Evolutionary conservation across 2,113 vertebrate genomes (phyloP), one percentile per base, ranked within the genome.

Genomic region (Aegypius monachus): DNA sequence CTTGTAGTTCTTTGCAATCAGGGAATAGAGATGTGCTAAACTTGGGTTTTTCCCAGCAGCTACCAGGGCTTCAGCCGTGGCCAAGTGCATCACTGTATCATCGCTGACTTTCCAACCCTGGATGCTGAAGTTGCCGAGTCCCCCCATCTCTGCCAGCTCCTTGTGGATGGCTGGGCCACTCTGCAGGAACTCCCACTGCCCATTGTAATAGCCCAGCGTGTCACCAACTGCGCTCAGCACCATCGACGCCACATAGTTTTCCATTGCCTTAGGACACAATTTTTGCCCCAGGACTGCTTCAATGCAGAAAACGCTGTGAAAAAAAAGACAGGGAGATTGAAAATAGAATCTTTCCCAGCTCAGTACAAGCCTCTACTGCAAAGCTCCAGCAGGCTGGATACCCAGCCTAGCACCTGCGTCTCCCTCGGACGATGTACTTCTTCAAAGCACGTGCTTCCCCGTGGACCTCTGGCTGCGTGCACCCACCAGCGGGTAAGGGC

Each of bases 51-150:
- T 88, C 17, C 97, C 97, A 0, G 97, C 98, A 90, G 98, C 95
- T 65, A 98, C 63, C 71, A 99, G 95, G 16, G 99, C 99, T 77
- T 99, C 98, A 0, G 98, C 98, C 0, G 99, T 99, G n/a, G 99
- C 99, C 94, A 99, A 85, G 86, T 99, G 99, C 98, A 99, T 99
- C 61, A 99, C 97, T 0, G 99, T 99, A n/a, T 99, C 98, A 47
- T 99, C 98, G 0, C 98, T 99, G 75, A 99, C 98, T 22, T 47
- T 97, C 98, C 98, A 99, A 0, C 59, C 77, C 4, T 50, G 79
- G 48, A 98, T 96, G 9, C 97, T 92, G 32, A 99, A 29, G 48
- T 98, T 95, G 16, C 75, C 67, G 11, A 99, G 72, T 19, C 98
- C 99, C 1, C 99, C 99, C 93, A 96, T 95, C 82, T 95, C 19